Base-by-base conservation (phyloP, 2,797 vertebrate species). In the Xyrichtys novacula region DNA sequence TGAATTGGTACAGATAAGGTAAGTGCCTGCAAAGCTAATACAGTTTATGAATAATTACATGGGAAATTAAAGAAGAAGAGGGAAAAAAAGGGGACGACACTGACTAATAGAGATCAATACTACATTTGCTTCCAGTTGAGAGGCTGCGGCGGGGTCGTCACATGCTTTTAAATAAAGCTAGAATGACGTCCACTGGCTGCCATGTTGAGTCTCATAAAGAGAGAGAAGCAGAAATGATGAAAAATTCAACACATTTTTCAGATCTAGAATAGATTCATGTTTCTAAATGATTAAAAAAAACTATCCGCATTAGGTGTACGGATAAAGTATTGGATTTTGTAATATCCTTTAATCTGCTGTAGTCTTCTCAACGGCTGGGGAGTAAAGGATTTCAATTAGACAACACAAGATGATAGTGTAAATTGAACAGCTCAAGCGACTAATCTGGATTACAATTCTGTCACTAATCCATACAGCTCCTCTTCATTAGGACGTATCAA, bases 381-480 rank as follows among this genome's bases (percentile, higher is more conserved):
- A 48, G 63, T 28, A 61, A 54, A 61, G 15, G 26, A 67, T 81
- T 85, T 81, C 56, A 84, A 68, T 80, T 77, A 79, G 36, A 80
- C 46, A n/a, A 52, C 43, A 44, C 44, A 11, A 77, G 6, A 81
- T 48, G 73, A 71, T 78, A 60, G 68, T 72, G 56, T 72, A 79
- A 84, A 84, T 81, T 62, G 36, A 62, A 58, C 57, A 34, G 66
- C 59, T 85, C 65, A 72, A 26, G 74, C 71, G 84, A 47, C 74
- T 86, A 87, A 88, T 89, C 87, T 84, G 87, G 80, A 90, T 88
- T 88, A 88, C 42, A 68, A 58, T 66, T 79, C 58, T 85, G 53
- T 43, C 67, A 75, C 74, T 87, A 88, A 86, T 87, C 80, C 78
- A 71, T 54, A 31, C 44, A 62, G 69, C 43, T 79, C 26, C 25